Percentiles rank a stretch among this genome's conserved stretches.
Evolutionary conservation across 1,140 invertebrate genomes (phyloP).

Genomic region (Hycleus phaleratus): DNA sequence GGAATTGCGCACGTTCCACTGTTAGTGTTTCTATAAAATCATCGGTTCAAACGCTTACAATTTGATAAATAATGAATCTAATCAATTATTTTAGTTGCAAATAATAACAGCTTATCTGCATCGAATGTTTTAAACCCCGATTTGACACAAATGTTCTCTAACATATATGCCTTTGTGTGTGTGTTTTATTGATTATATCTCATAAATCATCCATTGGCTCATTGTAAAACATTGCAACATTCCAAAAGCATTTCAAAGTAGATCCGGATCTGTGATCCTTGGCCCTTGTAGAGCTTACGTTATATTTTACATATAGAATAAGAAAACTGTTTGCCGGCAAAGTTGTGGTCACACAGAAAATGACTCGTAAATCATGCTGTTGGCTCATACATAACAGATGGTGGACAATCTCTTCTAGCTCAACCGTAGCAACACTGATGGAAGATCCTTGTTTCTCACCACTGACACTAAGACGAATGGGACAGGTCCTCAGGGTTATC

Average conservation of each 20-base stretch:
- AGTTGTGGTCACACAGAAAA: slow-evolving; percentile 4
- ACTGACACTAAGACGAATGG: slow-evolving; percentile 26
- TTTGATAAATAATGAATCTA: too few species aligned
- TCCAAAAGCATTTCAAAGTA: slow-evolving; percentile 2
- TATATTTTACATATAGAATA: slow-evolving; percentile 18
- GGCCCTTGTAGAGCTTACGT: slow-evolving; percentile 2
- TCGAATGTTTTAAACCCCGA: too few species aligned
- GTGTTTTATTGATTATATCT: neutral
- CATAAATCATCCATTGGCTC: slow-evolving; percentile 8
- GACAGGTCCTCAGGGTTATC: slow-evolving; percentile 26
- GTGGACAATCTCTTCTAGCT: slow-evolving; percentile 8
- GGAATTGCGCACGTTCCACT: too few species aligned
- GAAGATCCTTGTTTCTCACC: slow-evolving; percentile 23
- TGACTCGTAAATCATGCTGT: slow-evolving; percentile 18
- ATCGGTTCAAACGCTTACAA: too few species aligned
- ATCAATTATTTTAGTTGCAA: too few species aligned
- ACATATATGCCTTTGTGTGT: too few species aligned
- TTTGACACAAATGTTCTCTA: too few species aligned
- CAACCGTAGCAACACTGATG: slow-evolving; percentile 16
- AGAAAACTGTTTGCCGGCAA: slow-evolving; percentile 4
- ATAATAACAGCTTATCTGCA: too few species aligned
- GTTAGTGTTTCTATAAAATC: too few species aligned
- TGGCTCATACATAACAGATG: slow-evolving; percentile 18
- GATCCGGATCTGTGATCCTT: slow-evolving; percentile 7
- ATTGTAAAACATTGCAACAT: slow-evolving; percentile 10